Percentiles rank a stretch among this genome's conserved stretches.
These are phyloP conservation scores for Euplexia lucipara DNA, from an alignment of 2,888 invertebrate genomes.

Conservation along the genomic window DNA sequence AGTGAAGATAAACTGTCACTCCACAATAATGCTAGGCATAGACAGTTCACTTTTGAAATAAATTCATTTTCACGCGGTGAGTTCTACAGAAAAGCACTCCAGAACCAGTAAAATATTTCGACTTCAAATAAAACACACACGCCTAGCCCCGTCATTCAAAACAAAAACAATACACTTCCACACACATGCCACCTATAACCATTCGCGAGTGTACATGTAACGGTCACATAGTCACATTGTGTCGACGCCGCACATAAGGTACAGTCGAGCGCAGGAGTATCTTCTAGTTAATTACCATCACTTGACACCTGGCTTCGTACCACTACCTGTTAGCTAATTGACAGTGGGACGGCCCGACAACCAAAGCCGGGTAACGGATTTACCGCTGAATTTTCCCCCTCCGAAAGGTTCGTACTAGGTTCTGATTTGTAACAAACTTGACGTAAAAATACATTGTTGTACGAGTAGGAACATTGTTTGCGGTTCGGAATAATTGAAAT, in stretches of 20 bases:
- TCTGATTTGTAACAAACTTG: slow-evolving; percentile 56
- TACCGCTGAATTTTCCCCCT: slow-evolving; percentile 74
- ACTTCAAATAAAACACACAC: neutral
- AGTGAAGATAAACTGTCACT: too few species aligned
- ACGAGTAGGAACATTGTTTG: slow-evolving; percentile 25
- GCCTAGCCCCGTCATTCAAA: neutral
- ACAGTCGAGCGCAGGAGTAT: slow-evolving; percentile 61
- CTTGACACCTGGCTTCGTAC: slow-evolving; percentile 84
- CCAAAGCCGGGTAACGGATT: slow-evolving; percentile 77
- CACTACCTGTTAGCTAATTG: slow-evolving; percentile 86
- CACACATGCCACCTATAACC: neutral
- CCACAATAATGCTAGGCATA: too few species aligned
- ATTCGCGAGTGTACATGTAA: slow-evolving; percentile 33
- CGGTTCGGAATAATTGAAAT: slow-evolving; percentile 6
- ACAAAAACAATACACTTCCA: slow-evolving; percentile 6
- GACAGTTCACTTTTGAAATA: too few species aligned
- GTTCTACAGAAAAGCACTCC: too few species aligned
- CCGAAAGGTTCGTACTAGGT: slow-evolving; percentile 30
- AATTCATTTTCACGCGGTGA: too few species aligned
- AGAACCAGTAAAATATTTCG: neutral
- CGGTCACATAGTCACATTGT: slow-evolving; percentile 43
- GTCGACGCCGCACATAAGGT: slow-evolving; percentile 42
- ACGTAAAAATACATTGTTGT: slow-evolving; percentile 48
- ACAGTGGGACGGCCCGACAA: slow-evolving; percentile 81
- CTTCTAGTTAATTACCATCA: slow-evolving; percentile 85